These are phyloP conservation scores for Drosophila cardini DNA, from an alignment of 1,140 invertebrate species.

Conservation along the genomic window DNA sequence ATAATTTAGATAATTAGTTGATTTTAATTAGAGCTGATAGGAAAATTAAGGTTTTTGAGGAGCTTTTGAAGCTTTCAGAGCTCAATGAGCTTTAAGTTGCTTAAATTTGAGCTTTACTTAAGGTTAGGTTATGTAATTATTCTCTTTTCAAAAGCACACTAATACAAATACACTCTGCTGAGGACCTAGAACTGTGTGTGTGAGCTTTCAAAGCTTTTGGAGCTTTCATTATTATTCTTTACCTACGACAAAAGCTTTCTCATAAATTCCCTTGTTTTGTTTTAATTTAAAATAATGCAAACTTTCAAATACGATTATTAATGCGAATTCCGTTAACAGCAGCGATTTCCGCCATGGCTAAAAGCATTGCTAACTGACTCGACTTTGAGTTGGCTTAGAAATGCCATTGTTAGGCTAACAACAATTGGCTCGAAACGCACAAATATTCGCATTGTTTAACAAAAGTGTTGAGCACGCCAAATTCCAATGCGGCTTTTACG, in stretches of 20 bases:
- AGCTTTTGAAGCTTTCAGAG: too few relatives aligned
- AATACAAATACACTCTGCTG: not conserved
- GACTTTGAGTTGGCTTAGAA: constrained; percentile 29
- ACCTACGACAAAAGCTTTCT: not conserved
- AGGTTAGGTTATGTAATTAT: too few relatives aligned
- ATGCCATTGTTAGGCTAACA: constrained; percentile 68
- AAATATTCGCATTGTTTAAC: constrained; percentile 47
- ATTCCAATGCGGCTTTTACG: constrained; percentile 33
- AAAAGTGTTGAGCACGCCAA: constrained; percentile 78
- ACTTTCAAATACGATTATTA: constrained; percentile 34
- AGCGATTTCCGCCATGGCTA: constrained; percentile 56
- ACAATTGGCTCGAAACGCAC: constrained; percentile 35
- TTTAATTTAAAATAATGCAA: constrained; percentile 26
- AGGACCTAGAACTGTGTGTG: too few relatives aligned
- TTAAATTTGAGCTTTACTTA: too few relatives aligned
- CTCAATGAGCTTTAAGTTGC: too few relatives aligned
- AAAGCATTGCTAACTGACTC: constrained; percentile 52
- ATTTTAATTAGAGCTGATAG: too few relatives aligned
- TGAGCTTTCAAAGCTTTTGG: not conserved
- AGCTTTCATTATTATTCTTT: not conserved
- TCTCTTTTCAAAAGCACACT: not conserved
- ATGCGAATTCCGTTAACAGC: constrained; percentile 40
- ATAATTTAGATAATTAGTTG: not conserved
- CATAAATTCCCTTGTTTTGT: not conserved
- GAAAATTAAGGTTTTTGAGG: too few relatives aligned